These are phyloP conservation scores for Peromyscus attwateri DNA, from an alignment of 2,797 vertebrate species.

Conservation along the genomic window DNA sequence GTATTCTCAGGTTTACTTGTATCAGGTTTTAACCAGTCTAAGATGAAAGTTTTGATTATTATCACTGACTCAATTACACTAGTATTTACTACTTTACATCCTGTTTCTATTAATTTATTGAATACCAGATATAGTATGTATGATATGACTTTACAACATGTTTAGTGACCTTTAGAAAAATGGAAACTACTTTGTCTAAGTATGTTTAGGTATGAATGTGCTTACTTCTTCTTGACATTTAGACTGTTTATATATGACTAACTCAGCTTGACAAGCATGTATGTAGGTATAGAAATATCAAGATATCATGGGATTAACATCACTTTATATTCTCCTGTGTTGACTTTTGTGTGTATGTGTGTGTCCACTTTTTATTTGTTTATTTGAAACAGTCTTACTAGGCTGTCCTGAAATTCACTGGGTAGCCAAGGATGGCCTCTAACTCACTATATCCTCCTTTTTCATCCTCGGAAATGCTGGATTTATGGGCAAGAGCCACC, in stretches of 20 bases:
- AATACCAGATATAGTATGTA: background rate
- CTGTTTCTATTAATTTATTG: background rate
- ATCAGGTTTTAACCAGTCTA: background rate
- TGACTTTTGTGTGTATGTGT: background rate
- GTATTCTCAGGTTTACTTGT: conserved; percentile 39
- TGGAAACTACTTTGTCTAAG: background rate
- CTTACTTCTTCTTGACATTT: background rate
- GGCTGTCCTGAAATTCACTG: background rate
- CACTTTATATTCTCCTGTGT: background rate
- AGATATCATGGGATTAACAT: background rate
- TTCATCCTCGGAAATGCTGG: background rate
- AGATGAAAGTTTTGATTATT: conserved; percentile 58
- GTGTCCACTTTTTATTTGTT: background rate
- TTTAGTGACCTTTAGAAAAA: conserved; percentile 25
- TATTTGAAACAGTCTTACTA: background rate
- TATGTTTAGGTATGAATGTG: background rate
- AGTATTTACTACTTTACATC: background rate
- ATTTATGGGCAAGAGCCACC: background rate
- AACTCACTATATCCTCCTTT: background rate
- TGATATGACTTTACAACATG: background rate
- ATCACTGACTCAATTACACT: background rate
- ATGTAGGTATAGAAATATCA: background rate
- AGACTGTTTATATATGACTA: background rate
- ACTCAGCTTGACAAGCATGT: background rate
- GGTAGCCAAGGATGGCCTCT: background rate